Percentiles rank a stretch among this genome's conserved stretches.
These are phyloP conservation scores for Rachycentron canadum DNA, from an alignment of 2,797 vertebrate genomes.

Conservation along the genomic window DNA sequence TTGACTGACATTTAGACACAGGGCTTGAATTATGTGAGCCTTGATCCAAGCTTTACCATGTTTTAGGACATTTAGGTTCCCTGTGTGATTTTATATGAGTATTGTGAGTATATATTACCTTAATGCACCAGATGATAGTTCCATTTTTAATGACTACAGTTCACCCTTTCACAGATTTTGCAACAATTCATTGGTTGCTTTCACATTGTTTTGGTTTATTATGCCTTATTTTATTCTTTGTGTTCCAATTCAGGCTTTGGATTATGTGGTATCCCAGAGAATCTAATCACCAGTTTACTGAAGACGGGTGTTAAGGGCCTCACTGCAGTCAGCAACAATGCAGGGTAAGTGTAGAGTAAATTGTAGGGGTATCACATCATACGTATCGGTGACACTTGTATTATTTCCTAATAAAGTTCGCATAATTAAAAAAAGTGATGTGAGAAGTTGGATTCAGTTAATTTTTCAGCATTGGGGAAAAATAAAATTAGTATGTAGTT, in stretches of 20 bases:
- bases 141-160: not conserved
- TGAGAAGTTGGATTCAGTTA: not conserved
- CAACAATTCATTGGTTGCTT: not conserved
- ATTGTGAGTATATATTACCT: too few species aligned
- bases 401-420: not conserved
- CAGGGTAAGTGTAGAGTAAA: constrained; percentile 93
- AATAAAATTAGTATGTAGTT: not conserved
- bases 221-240: constrained; percentile 3
- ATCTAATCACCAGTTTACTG: constrained; percentile 94
- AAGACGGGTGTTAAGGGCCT: constrained; percentile 92
- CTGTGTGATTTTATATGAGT: constrained; percentile 19
- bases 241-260: constrained; percentile 89
- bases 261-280: constrained; percentile 97
- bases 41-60: constrained; percentile 7
- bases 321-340: constrained; percentile 98
- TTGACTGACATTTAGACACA: not conserved
- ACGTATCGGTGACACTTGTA: not conserved
- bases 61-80: not conserved
- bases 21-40: not conserved
- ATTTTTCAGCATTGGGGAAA: not conserved
- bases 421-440: not conserved
- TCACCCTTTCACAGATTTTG: not conserved
- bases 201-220: not conserved
- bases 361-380: not conserved
- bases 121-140: constrained; percentile 11